Conservation (phyloP, 64 coral and sea anemone species). For the Stichodactyla helianthus region DNA sequence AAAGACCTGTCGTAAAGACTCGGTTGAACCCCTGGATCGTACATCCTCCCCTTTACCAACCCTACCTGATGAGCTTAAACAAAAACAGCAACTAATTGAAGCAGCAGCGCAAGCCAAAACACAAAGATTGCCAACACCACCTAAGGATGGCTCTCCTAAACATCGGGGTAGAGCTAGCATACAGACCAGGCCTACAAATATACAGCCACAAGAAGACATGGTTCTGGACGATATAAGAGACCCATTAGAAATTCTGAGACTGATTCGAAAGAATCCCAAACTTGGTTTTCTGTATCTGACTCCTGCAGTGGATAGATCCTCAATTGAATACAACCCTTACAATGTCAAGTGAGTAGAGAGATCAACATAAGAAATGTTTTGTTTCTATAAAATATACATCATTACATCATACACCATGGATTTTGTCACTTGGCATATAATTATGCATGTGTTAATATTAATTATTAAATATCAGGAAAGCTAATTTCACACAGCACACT, state of each 20-base stretch:
- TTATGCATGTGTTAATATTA: too few species aligned
- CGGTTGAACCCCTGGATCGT: conserved; percentile 68
- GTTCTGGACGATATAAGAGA: conserved; percentile 48
- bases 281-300: conserved; percentile 95
- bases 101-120: conserved; percentile 38
- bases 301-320: conserved; percentile 90
- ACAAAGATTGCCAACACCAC: not conserved
- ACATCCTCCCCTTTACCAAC: conserved; percentile 80
- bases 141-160: conserved; percentile 34
- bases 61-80: conserved; percentile 73
- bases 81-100: conserved; percentile 80
- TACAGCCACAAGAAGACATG: conserved; percentile 16
- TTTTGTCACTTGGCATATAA: too few species aligned
- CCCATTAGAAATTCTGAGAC: conserved; percentile 72
- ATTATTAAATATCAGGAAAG: too few species aligned
- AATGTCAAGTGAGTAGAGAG: conserved; percentile 88
- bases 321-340: conserved; percentile 97
- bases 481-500: too few species aligned
- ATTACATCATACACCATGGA: too few species aligned
- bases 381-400: too few species aligned
- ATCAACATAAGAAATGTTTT: too few species aligned
- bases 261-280: conserved; percentile 74
- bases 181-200: not conserved
- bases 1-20: conserved; percentile 59
- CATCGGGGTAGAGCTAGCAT: conserved; percentile 30